These are phyloP conservation scores for Clavelina lepadiformis DNA, from an alignment of 23 tunicate species.

Conservation along the genomic window DNA sequence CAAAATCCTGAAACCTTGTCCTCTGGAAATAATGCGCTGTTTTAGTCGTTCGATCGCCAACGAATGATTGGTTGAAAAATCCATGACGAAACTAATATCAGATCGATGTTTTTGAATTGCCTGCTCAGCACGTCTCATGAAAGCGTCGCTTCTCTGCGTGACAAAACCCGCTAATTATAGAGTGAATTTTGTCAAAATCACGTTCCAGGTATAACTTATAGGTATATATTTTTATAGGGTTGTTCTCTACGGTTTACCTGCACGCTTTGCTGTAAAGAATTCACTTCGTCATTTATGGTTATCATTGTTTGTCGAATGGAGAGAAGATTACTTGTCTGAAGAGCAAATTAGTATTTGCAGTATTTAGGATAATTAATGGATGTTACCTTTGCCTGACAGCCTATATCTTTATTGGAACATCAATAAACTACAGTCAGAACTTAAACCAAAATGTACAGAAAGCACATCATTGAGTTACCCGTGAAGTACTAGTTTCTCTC, in stretches of 20 bases:
- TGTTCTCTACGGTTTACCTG: too few relatives aligned
- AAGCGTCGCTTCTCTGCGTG: conserved; percentile 22
- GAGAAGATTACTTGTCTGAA: conserved; percentile 15
- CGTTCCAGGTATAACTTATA: too few relatives aligned
- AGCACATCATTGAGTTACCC: too few relatives aligned
- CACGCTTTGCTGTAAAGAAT: conserved; percentile 13
- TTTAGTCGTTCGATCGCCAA: conserved; percentile 45
- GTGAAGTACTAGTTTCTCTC: conserved; percentile 12
- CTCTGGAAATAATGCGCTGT: too few relatives aligned
- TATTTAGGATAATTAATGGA: not conserved
- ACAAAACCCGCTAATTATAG: too few relatives aligned
- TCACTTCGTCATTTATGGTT: conserved; percentile 20
- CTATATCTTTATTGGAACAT: too few relatives aligned
- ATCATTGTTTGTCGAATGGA: conserved; percentile 14
- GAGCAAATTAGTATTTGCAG: too few relatives aligned
- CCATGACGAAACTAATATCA: conserved; percentile 39
- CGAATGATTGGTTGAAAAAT: conserved; percentile 48
- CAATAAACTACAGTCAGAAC: too few relatives aligned
- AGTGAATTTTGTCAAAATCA: too few relatives aligned
- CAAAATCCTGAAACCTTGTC: too few relatives aligned
- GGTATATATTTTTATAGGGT: too few relatives aligned
- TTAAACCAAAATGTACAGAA: too few relatives aligned
- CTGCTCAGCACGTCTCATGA: conserved; percentile 32
- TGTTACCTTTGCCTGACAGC: conserved; percentile 3
- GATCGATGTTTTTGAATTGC: conserved; percentile 22